phyloP scores from a whole-genome alignment of 2,797 vertebrate genomes.

The Enteromius treurensis region DNA sequence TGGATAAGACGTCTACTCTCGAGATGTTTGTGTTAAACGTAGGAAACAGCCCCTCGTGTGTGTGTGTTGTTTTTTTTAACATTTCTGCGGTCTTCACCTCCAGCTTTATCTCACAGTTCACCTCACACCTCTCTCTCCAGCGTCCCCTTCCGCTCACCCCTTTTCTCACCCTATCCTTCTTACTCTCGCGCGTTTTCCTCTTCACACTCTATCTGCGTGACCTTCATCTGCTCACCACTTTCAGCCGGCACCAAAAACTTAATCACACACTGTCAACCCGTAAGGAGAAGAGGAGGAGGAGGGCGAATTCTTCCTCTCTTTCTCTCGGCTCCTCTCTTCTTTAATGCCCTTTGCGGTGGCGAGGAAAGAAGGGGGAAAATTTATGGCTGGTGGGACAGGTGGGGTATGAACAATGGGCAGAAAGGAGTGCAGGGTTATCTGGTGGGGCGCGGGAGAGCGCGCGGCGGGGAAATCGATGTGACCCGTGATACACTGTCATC shows the following conservation, averaged over 20 bases:
- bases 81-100: slow-evolving; percentile 42
- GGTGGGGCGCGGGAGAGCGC: slow-evolving; percentile 74
- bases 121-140: slow-evolving; percentile 50
- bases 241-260: slow-evolving; percentile 84
- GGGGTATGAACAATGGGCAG: slow-evolving; percentile 87
- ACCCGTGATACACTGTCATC: slow-evolving; percentile 87
- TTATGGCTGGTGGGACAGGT: slow-evolving; percentile 84
- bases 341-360: slow-evolving; percentile 77
- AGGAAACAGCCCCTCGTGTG: not conserved
- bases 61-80: slow-evolving; percentile 16
- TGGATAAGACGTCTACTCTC: not conserved
- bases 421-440: slow-evolving; percentile 86
- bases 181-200: slow-evolving; percentile 42
- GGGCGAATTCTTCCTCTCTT: slow-evolving; percentile 71
- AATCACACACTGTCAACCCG: slow-evolving; percentile 83
- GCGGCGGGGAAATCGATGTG: slow-evolving; percentile 83
- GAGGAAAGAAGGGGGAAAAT: slow-evolving; percentile 58
- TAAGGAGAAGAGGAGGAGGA: slow-evolving; percentile 52
- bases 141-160: slow-evolving; percentile 41
- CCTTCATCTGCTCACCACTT: slow-evolving; percentile 82
- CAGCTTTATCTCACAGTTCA: slow-evolving; percentile 53
- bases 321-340: slow-evolving; percentile 70
- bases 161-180: slow-evolving; percentile 56
- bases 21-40: not conserved
- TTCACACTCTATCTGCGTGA: slow-evolving; percentile 71